Base-by-base conservation (phyloP, 2,888 invertebrate genomes). In the Aricia artaxerxes region DNA sequence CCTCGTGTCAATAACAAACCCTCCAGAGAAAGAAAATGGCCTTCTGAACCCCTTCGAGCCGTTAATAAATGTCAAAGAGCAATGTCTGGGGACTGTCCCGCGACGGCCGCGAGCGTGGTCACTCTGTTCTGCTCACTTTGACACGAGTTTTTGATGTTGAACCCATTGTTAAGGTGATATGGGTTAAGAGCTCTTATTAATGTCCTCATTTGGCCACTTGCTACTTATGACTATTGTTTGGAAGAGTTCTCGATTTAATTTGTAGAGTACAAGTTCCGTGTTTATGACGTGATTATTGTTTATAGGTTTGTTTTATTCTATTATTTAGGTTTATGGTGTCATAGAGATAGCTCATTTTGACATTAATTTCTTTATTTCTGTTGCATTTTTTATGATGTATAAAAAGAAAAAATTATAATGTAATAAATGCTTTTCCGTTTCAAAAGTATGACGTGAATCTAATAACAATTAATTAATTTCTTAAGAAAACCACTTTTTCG, bases 11-110 rank as follows among this genome's bases (percentile, higher is more conserved):
- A 82, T 83, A 82, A 82, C 81, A 82, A 79, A 83, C 87, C 87
- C 86, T 88, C 85, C 85, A 87, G 86, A 84, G 79, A 85, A 87
- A 89, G 88, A 86, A 88, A 89, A 89, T 87, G 87, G 85, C 87
- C 85, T 86, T 86, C 83, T 83, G 85, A 90, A 91, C 90, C 92
- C 92, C 90, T 90, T 83, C 81, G 84, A 84, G 76, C 86, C 89
- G 91, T 92, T 93, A 92, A 92, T 94, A 94, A 94, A 93, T 92
- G 92, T 93, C 92, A 92, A 83, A 79, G 81, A 61, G 78, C 80
- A 80, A 72, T 76, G 79, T 78, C 78, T 79, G 80, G 79, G 76
- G 75, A 75, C 75, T 49, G 49, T 75, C 75, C 75, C 75, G 49
- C 76, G 69, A 69, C 35, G 69, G 13, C 35, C 69, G 69, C 35